Evolutionary conservation across 2,797 vertebrate species (phyloP).

Genomic region (Dallia pectoralis): DNA sequence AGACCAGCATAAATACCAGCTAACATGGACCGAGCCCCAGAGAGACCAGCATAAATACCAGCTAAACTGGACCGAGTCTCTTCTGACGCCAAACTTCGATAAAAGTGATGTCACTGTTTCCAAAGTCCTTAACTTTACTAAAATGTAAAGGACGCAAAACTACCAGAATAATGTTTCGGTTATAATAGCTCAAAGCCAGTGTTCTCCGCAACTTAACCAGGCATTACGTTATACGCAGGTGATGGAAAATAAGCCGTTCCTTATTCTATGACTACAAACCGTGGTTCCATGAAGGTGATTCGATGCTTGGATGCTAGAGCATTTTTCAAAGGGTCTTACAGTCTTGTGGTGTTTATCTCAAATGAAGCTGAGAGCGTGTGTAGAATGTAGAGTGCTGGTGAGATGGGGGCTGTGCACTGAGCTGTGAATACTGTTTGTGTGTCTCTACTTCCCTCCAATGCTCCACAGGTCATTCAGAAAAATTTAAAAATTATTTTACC

Average conservation of each 20-base stretch:
- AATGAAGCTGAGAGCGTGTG: neutral
- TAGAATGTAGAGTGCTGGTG: neutral
- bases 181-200: neutral
- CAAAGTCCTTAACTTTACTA: neutral
- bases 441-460: neutral
- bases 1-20: conserved; percentile 1
- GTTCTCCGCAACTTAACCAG: neutral
- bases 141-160: neutral
- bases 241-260: neutral
- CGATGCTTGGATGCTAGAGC: neutral
- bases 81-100: neutral
- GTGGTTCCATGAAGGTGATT: neutral
- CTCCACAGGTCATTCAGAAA: neutral
- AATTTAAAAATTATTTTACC: conserved; percentile 6
- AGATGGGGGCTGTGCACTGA: neutral
- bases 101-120: neutral
- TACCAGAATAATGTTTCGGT: neutral
- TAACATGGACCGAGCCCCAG: neutral
- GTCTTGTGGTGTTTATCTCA: neutral
- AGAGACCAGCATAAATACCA: conserved; percentile 1
- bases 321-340: neutral
- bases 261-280: neutral
- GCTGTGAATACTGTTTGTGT: neutral
- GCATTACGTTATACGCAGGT: neutral
- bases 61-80: neutral